Base-by-base conservation (phyloP, 2,888 invertebrate species). In the Helleia helle region DNA sequence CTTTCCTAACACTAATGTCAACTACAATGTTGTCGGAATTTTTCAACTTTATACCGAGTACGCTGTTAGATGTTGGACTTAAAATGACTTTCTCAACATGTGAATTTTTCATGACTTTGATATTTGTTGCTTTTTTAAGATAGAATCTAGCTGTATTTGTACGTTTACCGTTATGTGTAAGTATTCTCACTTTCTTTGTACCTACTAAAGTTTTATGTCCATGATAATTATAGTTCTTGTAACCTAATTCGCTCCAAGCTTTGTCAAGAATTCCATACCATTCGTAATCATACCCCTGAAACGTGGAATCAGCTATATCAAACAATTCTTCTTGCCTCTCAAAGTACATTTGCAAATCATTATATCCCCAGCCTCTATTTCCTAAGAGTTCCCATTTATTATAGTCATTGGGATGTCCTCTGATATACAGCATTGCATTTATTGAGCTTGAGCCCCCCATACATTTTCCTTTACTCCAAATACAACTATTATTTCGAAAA, bases 381-480 rank as follows among this genome's bases (percentile, higher is more conserved):
- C 88, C 87, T 18, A 67, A 53, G 1, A 60, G 58, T 34, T 81
- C 73, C 90, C 90, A 90, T 37, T 70, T 62, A 31, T 87, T 70
- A 47, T 83, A 90, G 54, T 89, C 88, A 4, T 61, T 56, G 1
- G 62, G 69, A 51, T 86, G 86, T 0, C 89, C 90, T 27, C 87
- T 75, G 2, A 89, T 70, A 54, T 88, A 89, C 38, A 90, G 68
- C 86, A 89, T 89, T 29, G 86, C 88, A 56, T 90, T 90, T 12
- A 89, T 71, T 1, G 86, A 79, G 36, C 88, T 88, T 0, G 86
- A 86, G 5, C 90, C 90, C 18, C 90, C 89, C 55, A 90, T 70
- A 42, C 86, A 81, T 56, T 88, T 90, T 0, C 92, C 92, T 42
- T 89, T 85, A 17, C 88, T 86, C 90, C 90, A 89, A n/a, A 65